These are phyloP conservation scores for Boloria selene DNA, from an alignment of 2,888 invertebrate genomes.

Conservation along the genomic window DNA sequence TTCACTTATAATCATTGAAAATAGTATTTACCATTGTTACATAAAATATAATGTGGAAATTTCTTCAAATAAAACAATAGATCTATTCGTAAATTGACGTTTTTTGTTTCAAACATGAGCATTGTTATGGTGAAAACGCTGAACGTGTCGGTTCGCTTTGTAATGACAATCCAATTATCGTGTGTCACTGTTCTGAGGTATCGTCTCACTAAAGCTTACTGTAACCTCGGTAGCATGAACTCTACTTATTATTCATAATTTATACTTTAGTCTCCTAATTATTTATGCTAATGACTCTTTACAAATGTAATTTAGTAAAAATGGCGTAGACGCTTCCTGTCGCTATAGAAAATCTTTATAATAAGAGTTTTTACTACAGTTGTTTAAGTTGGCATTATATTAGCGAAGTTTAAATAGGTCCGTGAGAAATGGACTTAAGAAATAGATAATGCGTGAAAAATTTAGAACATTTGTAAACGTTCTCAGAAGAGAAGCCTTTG, in stretches of 20 bases:
- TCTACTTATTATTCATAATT: slow-evolving; percentile 31
- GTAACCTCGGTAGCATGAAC: slow-evolving; percentile 35
- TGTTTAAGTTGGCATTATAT: slow-evolving; percentile 13
- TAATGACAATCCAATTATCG: slow-evolving; percentile 48
- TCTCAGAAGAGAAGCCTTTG: slow-evolving; percentile 27
- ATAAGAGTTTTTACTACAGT: background rate
- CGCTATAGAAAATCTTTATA: no score
- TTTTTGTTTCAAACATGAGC: slow-evolving; percentile 12
- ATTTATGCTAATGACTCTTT: slow-evolving; percentile 31
- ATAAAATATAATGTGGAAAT: background rate
- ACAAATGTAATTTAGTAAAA: no score
- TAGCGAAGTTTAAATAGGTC: slow-evolving; percentile 26
- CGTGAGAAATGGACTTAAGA: slow-evolving; percentile 28
- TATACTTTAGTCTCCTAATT: slow-evolving; percentile 45
- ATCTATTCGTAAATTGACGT: background rate
- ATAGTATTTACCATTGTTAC: background rate
- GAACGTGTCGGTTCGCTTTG: slow-evolving; percentile 53
- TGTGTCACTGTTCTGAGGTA: slow-evolving; percentile 43
- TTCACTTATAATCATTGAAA: background rate
- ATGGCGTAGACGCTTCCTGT: no score
- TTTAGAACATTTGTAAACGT: slow-evolving; percentile 28
- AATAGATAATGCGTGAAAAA: slow-evolving; percentile 32
- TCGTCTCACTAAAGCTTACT: slow-evolving; percentile 39
- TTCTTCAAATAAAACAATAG: slow-evolving; percentile 12
- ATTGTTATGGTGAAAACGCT: slow-evolving; percentile 46